phyloP scores from a whole-genome alignment of 2,797 vertebrate genomes.

The Mus spretus region DNA sequence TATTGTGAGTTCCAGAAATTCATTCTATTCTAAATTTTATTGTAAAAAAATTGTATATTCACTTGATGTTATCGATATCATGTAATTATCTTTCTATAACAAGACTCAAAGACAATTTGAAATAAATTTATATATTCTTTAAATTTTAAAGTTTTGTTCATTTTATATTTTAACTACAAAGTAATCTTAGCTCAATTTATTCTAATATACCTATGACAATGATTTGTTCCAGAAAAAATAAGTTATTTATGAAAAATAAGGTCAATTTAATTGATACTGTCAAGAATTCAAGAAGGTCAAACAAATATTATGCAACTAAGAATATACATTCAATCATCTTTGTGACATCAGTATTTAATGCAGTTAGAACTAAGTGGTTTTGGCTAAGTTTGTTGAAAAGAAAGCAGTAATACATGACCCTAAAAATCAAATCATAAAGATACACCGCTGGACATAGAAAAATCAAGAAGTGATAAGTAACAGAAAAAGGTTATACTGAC shows the following conservation, averaged over 20 bases:
- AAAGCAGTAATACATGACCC: neutral
- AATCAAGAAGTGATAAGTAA: neutral
- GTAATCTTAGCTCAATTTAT: neutral
- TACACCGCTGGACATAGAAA: neutral
- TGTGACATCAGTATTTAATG: constrained; percentile 16
- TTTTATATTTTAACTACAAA: constrained; percentile 39
- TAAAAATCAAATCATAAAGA: neutral
- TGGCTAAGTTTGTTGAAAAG: neutral
- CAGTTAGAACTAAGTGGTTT: neutral
- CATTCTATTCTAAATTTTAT: neutral
- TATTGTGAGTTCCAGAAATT: neutral
- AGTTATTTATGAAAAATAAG: constrained; percentile 15
- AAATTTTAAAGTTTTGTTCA: neutral
- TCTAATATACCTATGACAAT: neutral
- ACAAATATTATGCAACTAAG: neutral
- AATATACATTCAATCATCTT: neutral
- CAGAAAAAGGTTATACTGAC: neutral
- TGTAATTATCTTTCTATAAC: neutral
- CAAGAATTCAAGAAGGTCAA: constrained; percentile 48
- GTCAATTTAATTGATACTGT: neutral
- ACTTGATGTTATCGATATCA: neutral
- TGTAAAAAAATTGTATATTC: neutral
- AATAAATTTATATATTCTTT: neutral
- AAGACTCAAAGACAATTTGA: neutral
- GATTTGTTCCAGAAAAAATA: neutral